Evolutionary conservation across 1,140 invertebrate species (phyloP).

Genomic region (Dysdera silvatica): DNA sequence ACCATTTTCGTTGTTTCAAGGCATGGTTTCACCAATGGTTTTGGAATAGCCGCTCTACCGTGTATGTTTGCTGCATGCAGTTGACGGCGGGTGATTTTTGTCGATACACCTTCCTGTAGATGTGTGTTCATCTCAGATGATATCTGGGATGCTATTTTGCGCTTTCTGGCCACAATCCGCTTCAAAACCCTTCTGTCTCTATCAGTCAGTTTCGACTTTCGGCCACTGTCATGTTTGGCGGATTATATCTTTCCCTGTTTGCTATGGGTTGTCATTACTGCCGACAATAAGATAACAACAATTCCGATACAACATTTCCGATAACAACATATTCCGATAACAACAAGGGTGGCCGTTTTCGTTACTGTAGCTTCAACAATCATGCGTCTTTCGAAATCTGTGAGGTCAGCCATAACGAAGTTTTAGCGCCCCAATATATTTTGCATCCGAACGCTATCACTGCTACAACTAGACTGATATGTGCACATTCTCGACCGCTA

Average conservation of each 20-base stretch:
- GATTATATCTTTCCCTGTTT: background rate
- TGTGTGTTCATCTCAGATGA: background rate
- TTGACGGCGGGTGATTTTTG: background rate
- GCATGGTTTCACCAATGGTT: background rate
- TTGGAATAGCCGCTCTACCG: background rate
- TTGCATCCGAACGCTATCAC: background rate
- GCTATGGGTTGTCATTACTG: background rate
- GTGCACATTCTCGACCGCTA: background rate
- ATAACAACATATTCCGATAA: background rate
- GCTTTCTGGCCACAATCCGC: background rate
- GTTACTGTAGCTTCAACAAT: constrained; percentile 1
- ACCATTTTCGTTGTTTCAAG: background rate
- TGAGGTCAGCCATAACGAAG: background rate
- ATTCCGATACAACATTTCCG: too few relatives aligned
- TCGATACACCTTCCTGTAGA: background rate
- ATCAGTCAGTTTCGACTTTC: background rate
- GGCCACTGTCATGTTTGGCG: background rate
- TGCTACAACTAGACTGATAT: background rate
- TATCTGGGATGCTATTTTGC: background rate
- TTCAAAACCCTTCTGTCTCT: background rate
- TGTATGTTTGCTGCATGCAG: background rate
- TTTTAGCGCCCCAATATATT: background rate
- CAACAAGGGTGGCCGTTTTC: constrained; percentile 1
- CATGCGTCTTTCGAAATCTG: constrained; percentile 5
- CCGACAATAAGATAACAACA: too few relatives aligned